Evolutionary conservation across 2,797 vertebrate genomes (phyloP).

Genomic region (Okamejei kenojei): DNA sequence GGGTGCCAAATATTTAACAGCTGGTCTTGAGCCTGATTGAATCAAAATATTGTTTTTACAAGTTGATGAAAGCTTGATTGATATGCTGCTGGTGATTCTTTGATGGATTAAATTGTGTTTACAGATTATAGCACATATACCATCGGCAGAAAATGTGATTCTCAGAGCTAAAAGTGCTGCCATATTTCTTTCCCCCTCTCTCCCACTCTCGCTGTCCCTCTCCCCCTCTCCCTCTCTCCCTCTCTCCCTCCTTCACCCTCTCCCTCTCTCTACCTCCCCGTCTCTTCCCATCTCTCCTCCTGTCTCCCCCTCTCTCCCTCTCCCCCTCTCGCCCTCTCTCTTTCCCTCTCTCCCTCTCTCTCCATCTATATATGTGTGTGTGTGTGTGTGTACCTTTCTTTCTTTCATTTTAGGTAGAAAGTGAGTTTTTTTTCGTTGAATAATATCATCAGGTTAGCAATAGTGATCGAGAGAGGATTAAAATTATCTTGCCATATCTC

Average conservation of each 20-base stretch:
- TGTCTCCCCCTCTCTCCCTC: too few species aligned
- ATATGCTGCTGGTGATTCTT: conserved; percentile 86
- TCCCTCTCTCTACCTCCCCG: too few species aligned
- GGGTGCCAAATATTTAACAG: conserved; percentile 54
- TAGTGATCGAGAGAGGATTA: conserved; percentile 50
- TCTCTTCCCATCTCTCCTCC: too few species aligned
- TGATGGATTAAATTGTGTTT: conserved; percentile 99
- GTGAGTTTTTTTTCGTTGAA: conserved; percentile 77
- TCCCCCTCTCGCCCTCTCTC: too few species aligned
- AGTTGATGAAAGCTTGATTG: conserved; percentile 99
- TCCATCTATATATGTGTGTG: too few species aligned
- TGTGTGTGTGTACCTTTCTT: too few species aligned
- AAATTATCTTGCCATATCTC: not conserved
- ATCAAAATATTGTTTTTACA: conserved; percentile 96
- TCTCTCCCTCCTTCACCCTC: not conserved
- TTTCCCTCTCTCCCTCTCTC: too few species aligned
- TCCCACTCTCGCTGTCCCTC: conserved; percentile 58
- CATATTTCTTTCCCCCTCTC: conserved; percentile 45
- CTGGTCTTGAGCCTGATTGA: conserved; percentile 76
- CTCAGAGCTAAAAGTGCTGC: conserved; percentile 23
- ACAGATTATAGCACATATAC: conserved; percentile 71
- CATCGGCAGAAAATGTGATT: conserved; percentile 41
- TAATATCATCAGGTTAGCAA: conserved; percentile 80
- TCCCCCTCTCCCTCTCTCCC: not conserved
- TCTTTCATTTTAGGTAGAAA: conserved; percentile 78